Conservation (phyloP, 2,888 invertebrate genomes). For the Nipponacmea schrenckii region DNA sequence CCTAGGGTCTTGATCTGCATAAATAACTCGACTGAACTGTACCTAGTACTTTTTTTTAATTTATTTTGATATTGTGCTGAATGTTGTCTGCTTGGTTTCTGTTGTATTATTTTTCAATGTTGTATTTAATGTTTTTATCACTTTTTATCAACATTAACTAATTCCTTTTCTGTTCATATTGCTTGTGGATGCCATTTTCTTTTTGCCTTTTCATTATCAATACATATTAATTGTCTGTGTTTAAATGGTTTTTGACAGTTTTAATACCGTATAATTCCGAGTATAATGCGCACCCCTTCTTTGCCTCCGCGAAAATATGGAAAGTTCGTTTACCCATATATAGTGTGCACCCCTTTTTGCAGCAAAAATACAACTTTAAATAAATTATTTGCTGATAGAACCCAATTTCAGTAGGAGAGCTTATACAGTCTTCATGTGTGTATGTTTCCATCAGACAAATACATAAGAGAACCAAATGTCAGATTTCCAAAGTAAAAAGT, state of each 20-base stretch:
- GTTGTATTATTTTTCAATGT: not conserved
- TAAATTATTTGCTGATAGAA: no score
- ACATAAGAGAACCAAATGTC: slow-evolving; percentile 10
- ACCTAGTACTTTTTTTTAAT: not conserved
- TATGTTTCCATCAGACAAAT: slow-evolving; percentile 15
- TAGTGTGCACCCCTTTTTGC: no score
- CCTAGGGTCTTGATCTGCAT: no score
- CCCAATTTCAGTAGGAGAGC: no score
- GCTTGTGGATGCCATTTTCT: not conserved
- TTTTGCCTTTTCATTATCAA: not conserved
- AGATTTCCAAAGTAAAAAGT: slow-evolving; percentile 14
- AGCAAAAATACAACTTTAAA: no score
- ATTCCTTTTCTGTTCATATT: not conserved
- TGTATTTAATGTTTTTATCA: not conserved
- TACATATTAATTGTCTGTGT: not conserved
- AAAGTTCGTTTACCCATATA: no score
- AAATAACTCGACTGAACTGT: not conserved
- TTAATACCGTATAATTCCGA: no score
- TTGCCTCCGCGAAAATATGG: no score
- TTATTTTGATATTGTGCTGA: not conserved
- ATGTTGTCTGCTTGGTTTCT: not conserved
- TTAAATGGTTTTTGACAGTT: no score
- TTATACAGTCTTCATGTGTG: no score
- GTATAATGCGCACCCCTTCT: no score
- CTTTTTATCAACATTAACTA: no score